phyloP scores from a whole-genome alignment of 2,888 invertebrate species.

The Apotomis turbidana region DNA sequence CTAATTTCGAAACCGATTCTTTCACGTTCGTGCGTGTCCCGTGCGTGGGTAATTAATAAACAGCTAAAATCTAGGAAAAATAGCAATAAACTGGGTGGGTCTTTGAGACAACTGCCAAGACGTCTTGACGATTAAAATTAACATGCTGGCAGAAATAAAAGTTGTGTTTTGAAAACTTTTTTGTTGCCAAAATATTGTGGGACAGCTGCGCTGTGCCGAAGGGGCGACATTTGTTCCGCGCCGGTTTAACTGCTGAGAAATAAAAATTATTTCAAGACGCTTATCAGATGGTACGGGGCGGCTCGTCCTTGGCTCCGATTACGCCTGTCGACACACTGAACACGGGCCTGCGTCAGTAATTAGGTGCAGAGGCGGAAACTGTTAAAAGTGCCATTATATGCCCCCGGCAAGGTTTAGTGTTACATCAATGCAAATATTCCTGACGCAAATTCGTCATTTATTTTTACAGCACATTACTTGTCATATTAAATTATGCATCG shows the following conservation, averaged over 20 bases:
- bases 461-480: constrained; percentile 16
- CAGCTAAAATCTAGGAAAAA: constrained; percentile 67
- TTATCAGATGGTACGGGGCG: constrained; percentile 44
- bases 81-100: constrained; percentile 70
- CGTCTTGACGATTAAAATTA: constrained; percentile 78
- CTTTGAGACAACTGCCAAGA: constrained; percentile 81
- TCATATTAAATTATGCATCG: background rate
- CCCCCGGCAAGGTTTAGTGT: constrained; percentile 31
- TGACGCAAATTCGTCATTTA: constrained; percentile 28
- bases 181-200: constrained; percentile 73
- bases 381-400: constrained; percentile 40
- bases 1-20: constrained; percentile 51
- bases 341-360: constrained; percentile 42
- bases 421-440: constrained; percentile 30
- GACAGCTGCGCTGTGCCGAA: constrained; percentile 66
- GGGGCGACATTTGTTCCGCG: constrained; percentile 42
- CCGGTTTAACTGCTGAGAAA: constrained; percentile 47
- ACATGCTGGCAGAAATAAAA: constrained; percentile 72
- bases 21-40: constrained; percentile 35
- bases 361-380: constrained; percentile 46
- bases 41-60: constrained; percentile 73
- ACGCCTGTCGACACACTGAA: constrained; percentile 42
- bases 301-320: constrained; percentile 44
- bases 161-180: constrained; percentile 70
- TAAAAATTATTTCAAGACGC: constrained; percentile 46